Conservation (phyloP, 2,113 vertebrate species). For the Chamaea fasciata region DNA sequence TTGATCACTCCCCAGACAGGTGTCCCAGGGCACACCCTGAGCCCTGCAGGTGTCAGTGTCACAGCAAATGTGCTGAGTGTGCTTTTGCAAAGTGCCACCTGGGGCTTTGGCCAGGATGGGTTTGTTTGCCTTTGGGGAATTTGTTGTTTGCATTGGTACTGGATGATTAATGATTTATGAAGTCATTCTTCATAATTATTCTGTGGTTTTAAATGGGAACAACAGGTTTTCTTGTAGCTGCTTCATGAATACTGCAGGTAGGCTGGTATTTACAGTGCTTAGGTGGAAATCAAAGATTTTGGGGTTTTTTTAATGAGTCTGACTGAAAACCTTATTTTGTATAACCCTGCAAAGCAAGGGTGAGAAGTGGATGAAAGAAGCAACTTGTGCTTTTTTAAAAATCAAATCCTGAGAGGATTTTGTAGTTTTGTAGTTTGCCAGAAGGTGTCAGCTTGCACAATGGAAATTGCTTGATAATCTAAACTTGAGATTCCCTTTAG, state of each 20-base stretch:
- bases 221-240: neutral
- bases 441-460: conserved; percentile 46
- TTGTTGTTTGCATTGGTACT: neutral
- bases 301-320: neutral
- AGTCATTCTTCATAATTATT: neutral
- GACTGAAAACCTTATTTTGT: neutral
- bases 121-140: neutral
- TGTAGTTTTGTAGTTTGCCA: conserved; percentile 30
- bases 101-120: neutral
- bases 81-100: neutral
- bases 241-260: neutral
- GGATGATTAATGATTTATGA: neutral
- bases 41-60: neutral
- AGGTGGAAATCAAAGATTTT: neutral
- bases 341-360: neutral
- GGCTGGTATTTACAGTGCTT: neutral
- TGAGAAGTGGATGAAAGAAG: neutral
- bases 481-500: neutral
- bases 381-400: neutral
- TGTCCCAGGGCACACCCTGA: neutral
- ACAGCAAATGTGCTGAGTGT: neutral
- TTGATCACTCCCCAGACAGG: neutral
- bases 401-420: neutral
- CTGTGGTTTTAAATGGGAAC: neutral
- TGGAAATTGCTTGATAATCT: neutral